Base-by-base conservation (phyloP, 2,888 invertebrate species). In the Andrena bucephala region DNA sequence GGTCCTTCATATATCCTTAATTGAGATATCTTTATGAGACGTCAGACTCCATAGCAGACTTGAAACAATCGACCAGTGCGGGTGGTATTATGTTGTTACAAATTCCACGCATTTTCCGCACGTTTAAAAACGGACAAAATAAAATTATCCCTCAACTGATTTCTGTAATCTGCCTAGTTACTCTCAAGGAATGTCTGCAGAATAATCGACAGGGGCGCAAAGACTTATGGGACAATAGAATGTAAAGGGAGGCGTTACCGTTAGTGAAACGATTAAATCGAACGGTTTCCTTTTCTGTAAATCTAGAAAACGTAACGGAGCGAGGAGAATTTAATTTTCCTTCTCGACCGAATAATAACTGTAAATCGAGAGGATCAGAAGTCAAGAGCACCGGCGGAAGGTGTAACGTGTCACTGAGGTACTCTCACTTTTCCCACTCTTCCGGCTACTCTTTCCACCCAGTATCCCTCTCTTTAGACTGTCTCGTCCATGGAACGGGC, bases 401-500 rank as follows among this genome's bases (percentile, higher is more conserved):
- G 76, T 65, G 79, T 84, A 76, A 66, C 57, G 71, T 63, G 69
- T 74, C 83, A 52, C 10, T n/a, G 52, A 36, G 59, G 27, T 48
- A 27, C 29, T 73, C 68, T 66, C 59, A 75, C 31, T 24, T 59
- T 63, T 62, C 59, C 31, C 77, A 60, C 59, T 62, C 29, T 66
- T 70, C 42, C 20, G 54, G 29, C 16, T 36, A 73, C 48, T 65
- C 67, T 62, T 71, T 70, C 63, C 24, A 31, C 16, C 48, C 48
- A 8, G 16, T 75, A 33, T 48, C 31, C 36, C 72, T 36, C 57
- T 52, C 62, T 50, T 65, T 68, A 62, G 73, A 83, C 77, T 79
- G 72, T 67, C 69, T 31, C 20, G 33, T 63, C 62, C 82, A 16
- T 76, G 78, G 74, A 86, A 81, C 76, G 84, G 88, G 91, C 90